Evolutionary conservation across 2,113 vertebrate species (phyloP).

Genomic region (Boulengeromyrus knoepffleri): DNA sequence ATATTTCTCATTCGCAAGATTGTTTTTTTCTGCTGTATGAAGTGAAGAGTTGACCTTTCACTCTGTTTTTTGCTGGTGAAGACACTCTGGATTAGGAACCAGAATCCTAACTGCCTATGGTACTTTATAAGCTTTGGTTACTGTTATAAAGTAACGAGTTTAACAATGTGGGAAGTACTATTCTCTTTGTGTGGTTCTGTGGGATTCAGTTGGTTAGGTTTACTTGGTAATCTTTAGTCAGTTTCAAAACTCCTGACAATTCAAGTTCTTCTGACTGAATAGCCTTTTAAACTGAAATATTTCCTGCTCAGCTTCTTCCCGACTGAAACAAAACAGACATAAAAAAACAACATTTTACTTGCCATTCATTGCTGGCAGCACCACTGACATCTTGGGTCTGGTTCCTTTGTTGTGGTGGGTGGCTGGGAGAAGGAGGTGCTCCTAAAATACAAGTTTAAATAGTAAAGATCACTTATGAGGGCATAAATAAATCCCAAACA

Average conservation of each 20-base stretch:
- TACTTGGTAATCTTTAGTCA: background rate
- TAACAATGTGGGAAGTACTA: background rate
- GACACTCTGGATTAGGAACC: background rate
- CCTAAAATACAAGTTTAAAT: slow-evolving; percentile 63
- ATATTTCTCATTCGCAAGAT: background rate
- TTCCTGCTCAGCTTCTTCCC: background rate
- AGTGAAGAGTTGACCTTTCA: background rate
- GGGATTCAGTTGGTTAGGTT: background rate
- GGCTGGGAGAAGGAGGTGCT: slow-evolving; percentile 89
- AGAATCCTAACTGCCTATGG: background rate
- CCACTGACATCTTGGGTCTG: slow-evolving; percentile 91
- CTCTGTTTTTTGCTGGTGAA: background rate
- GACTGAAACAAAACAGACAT: background rate
- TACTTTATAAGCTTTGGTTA: background rate
- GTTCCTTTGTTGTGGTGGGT: slow-evolving; percentile 90
- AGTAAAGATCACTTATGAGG: background rate
- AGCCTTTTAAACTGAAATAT: background rate
- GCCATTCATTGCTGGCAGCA: slow-evolving; percentile 90
- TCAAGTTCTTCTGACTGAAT: background rate
- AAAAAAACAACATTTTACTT: slow-evolving; percentile 41
- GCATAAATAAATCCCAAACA: background rate
- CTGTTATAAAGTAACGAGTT: background rate
- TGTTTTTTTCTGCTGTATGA: background rate
- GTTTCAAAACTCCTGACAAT: background rate
- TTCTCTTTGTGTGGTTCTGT: background rate